A percentile compares a stretch with the other conserved stretches of the same genome.
phyloP scores from a whole-genome alignment of 2,888 invertebrate species.

The Phrixothrix hirtus region DNA sequence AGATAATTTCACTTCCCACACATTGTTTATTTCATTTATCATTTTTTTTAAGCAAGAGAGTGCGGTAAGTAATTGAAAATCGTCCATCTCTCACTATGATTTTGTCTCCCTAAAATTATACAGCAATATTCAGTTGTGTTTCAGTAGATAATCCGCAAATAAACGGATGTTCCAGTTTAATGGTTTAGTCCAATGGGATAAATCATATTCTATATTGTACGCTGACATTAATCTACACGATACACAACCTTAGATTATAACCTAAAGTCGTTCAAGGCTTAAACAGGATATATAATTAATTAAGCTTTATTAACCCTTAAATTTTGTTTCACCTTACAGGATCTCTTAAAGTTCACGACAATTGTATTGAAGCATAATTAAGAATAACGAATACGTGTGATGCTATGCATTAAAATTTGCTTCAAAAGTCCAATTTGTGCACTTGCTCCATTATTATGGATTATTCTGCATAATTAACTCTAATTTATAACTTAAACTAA shows the following conservation, averaged over 20 bases:
- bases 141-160: conserved; percentile 23
- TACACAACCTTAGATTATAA: conserved; percentile 44
- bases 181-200: conserved; percentile 35
- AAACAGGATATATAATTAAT: too few species aligned
- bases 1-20: too few species aligned
- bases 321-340: too few species aligned
- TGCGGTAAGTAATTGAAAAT: background rate
- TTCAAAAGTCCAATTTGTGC: conserved; percentile 21
- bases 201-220: conserved; percentile 50
- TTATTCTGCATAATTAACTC: conserved; percentile 27
- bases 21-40: too few species aligned
- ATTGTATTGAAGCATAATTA: too few species aligned
- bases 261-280: too few species aligned
- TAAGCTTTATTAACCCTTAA: too few species aligned
- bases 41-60: too few species aligned
- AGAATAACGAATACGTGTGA: too few species aligned
- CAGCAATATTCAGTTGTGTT: conserved; percentile 17
- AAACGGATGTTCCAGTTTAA: conserved; percentile 27
- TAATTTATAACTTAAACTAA: conserved; percentile 20
- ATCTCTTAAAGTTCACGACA: too few species aligned
- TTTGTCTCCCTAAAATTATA: conserved; percentile 2
- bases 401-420: conserved; percentile 23
- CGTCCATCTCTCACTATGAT: background rate
- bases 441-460: conserved; percentile 29
- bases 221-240: conserved; percentile 51